phyloP scores from a whole-genome alignment of 2,797 vertebrate species.

The Sebastes diaconus region DNA sequence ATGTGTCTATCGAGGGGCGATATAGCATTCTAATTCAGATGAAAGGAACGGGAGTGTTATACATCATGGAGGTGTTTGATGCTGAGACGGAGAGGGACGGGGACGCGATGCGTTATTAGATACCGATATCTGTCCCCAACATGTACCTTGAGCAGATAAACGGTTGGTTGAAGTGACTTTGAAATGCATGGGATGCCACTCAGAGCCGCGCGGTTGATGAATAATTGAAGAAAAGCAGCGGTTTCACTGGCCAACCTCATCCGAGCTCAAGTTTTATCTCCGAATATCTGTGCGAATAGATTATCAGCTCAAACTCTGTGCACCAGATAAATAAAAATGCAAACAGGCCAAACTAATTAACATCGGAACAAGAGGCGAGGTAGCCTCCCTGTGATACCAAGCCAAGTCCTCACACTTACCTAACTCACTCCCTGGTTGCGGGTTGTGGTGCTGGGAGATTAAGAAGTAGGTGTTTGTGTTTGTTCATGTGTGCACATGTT shows the following conservation, averaged over 20 bases:
- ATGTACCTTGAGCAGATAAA: constrained; percentile 61
- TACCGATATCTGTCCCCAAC: constrained; percentile 38
- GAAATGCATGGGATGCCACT: constrained; percentile 68
- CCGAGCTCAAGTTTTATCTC: constrained; percentile 55
- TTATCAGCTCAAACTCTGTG: constrained; percentile 62
- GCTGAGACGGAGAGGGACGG: constrained; percentile 6
- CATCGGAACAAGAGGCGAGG: constrained; percentile 63
- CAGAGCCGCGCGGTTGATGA: constrained; percentile 37
- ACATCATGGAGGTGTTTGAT: constrained; percentile 44
- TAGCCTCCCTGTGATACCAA: constrained; percentile 58
- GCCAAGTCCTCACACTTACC: constrained; percentile 70
- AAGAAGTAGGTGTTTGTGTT: constrained; percentile 42
- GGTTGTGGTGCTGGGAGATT: constrained; percentile 51
- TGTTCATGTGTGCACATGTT: constrained; percentile 21
- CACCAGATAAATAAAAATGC: constrained; percentile 66
- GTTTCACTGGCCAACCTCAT: constrained; percentile 47
- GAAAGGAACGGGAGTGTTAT: constrained; percentile 21
- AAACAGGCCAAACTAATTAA: constrained; percentile 80
- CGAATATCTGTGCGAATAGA: constrained; percentile 66
- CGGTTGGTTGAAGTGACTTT: constrained; percentile 59
- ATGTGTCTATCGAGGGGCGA: constrained; percentile 35
- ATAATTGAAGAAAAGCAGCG: constrained; percentile 68
- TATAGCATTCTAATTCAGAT: constrained; percentile 63
- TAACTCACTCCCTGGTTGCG: constrained; percentile 63
- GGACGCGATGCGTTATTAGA: constrained; percentile 19